Evolutionary conservation across 2,797 vertebrate species (phyloP).

Genomic region (Pseudochromis fuscus): DNA sequence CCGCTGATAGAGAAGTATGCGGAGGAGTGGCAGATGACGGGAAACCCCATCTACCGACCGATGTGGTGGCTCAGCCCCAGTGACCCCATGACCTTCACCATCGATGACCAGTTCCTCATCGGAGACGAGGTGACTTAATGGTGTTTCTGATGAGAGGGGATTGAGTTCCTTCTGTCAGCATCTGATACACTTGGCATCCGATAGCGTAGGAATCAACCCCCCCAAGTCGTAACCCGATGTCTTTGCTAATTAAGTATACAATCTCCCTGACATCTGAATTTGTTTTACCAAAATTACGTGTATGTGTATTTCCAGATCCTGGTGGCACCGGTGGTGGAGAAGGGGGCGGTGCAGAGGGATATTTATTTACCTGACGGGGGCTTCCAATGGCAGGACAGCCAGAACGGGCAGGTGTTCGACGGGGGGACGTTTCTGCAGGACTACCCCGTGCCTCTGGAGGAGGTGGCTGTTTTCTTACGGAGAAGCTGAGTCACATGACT

Average conservation of each 20-base stretch:
- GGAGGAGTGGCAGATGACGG: slow-evolving; percentile 84
- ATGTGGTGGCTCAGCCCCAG: slow-evolving; percentile 92
- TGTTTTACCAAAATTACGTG: slow-evolving; percentile 26
- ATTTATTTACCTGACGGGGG: slow-evolving; percentile 90
- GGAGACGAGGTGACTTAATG: slow-evolving; percentile 88
- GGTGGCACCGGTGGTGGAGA: slow-evolving; percentile 91
- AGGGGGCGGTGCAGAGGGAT: slow-evolving; percentile 85
- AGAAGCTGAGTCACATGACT: slow-evolving; percentile 70
- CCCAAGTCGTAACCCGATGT: slow-evolving; percentile 45
- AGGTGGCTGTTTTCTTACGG: slow-evolving; percentile 88
- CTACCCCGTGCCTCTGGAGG: slow-evolving; percentile 86
- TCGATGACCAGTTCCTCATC: slow-evolving; percentile 93
- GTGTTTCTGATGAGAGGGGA: slow-evolving; percentile 26
- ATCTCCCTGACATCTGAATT: slow-evolving; percentile 36
- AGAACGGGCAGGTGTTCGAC: slow-evolving; percentile 87
- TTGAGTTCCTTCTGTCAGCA: slow-evolving; percentile 30
- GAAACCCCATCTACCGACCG: slow-evolving; percentile 90
- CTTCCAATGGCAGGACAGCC: slow-evolving; percentile 89
- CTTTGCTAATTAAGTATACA: slow-evolving; percentile 37
- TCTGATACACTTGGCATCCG: slow-evolving; percentile 29
- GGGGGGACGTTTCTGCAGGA: slow-evolving; percentile 89
- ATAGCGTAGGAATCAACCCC: slow-evolving; percentile 14
- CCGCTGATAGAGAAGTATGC: slow-evolving; percentile 88
- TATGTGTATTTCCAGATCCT: slow-evolving; percentile 84
- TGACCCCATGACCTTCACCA: slow-evolving; percentile 86